Evolutionary conservation across 2,888 invertebrate species (phyloP).

Genomic region (Aspidapion aeneum): DNA sequence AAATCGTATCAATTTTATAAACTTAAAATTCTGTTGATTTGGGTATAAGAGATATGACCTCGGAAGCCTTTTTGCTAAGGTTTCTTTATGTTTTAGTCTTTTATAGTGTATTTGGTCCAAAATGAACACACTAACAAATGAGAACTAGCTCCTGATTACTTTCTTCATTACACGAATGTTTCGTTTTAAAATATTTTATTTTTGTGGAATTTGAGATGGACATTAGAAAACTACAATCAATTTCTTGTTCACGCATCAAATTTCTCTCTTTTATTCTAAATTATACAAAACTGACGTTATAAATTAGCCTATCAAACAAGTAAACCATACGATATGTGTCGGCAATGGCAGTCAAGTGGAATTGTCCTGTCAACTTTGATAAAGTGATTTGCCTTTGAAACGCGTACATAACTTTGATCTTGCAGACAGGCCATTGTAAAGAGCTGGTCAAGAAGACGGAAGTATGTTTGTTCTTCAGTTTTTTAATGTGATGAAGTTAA

Average conservation of each 20-base stretch:
- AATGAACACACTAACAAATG: too few relatives aligned
- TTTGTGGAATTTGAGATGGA: too few relatives aligned
- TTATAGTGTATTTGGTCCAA: background rate
- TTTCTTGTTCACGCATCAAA: background rate
- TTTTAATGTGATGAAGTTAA: too few relatives aligned
- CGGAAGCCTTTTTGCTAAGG: too few relatives aligned
- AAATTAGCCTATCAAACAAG: background rate
- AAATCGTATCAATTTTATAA: too few relatives aligned
- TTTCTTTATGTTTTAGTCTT: background rate
- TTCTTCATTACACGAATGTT: too few relatives aligned
- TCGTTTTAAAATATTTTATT: too few relatives aligned
- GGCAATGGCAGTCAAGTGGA: slow-evolving; percentile 7
- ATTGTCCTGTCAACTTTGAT: slow-evolving; percentile 8
- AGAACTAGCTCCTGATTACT: too few relatives aligned
- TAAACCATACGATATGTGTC: background rate
- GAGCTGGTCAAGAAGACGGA: background rate
- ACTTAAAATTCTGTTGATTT: too few relatives aligned
- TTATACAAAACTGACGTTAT: background rate
- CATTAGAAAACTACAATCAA: too few relatives aligned
- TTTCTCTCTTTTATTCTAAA: background rate
- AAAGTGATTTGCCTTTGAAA: background rate
- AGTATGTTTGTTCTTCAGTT: too few relatives aligned
- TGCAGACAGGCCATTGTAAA: background rate
- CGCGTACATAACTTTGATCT: background rate
- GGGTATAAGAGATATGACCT: too few relatives aligned